Base-by-base conservation (phyloP, 2,888 invertebrate species). In the Stratiomys singularior region DNA sequence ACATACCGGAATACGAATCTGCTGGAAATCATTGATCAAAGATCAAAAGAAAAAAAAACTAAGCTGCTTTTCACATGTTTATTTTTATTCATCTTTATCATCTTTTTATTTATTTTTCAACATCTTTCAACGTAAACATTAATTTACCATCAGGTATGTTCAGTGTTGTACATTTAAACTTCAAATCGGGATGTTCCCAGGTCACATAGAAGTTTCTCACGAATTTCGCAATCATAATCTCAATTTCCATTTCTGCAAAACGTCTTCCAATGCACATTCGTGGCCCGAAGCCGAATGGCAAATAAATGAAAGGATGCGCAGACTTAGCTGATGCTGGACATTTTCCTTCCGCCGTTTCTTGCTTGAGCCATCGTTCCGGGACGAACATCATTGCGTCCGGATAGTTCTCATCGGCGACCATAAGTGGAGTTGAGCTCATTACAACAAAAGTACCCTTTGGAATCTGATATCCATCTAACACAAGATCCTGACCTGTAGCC, bases 281-380 rank as follows among this genome's bases (percentile, higher is more conserved):
- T 0, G 92, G 88, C 0, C 93, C 93, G 82, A 91, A 92, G 0
- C 93, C 93, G 83, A 93, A 93, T 0, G 93, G 93, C 78, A 91
- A 83, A 76, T 83, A 85, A 0, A 84, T 76, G 71, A 86, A 87
- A 0, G 85, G 85, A 78, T 83, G 82, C 0, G 78, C 74, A 7
- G 76, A 56, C 69, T 81, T 80, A 2, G 78, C 67, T 18, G 58
- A 18, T 30, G 58, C 72, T 11, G 81, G 79, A 28, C 80, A 80
- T 21, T 9, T 18, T 25, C n/a, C 2, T 87, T 77, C 94, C 94
- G 94, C 44, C 96, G 87, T 83, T 95, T 94, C 0, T 95, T 60
- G 63, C 25, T 46, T 60, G 1, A 87, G 77, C 94, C 94, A 94
- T 37, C 96, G 88, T 84, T 95, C 94, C 0, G 96, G 95, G 25